These are phyloP conservation scores for Calycopis cecrops DNA, from an alignment of 1,140 invertebrate genomes.

Conservation along the genomic window DNA sequence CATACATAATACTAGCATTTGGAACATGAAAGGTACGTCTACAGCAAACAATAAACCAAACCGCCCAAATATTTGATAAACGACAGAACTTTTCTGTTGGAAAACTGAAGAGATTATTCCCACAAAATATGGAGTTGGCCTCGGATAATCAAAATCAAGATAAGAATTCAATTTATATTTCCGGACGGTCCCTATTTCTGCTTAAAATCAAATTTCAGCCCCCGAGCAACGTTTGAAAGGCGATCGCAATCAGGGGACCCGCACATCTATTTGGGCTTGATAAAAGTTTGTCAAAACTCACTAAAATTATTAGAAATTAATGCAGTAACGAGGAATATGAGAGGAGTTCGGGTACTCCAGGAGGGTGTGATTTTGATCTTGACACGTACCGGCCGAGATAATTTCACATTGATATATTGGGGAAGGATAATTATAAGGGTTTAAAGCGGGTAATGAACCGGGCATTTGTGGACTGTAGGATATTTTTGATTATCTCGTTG, in stretches of 20 bases:
- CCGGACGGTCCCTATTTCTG: slow-evolving; percentile 45
- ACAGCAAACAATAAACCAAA: no score
- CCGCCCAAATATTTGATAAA: neutral
- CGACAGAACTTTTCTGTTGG: neutral
- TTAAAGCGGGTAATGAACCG: no score
- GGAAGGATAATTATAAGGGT: no score
- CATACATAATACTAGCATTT: no score
- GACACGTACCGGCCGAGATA: neutral
- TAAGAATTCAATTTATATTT: slow-evolving; percentile 72
- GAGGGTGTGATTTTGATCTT: slow-evolving; percentile 10
- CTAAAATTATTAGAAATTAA: slow-evolving; percentile 25
- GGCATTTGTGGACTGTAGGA: no score
- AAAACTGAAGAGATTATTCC: slow-evolving; percentile 10
- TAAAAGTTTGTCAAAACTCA: slow-evolving; percentile 53
- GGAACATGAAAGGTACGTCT: no score
- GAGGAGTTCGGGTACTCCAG: neutral
- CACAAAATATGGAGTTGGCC: slow-evolving; percentile 12
- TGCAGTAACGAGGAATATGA: neutral
- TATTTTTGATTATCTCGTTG: no score
- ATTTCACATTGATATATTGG: neutral
- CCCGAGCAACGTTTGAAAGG: slow-evolving; percentile 42
- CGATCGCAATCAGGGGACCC: slow-evolving; percentile 45
- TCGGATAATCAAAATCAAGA: slow-evolving; percentile 47
- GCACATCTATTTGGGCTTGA: slow-evolving; percentile 50
- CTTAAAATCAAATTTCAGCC: slow-evolving; percentile 53